These are phyloP conservation scores for Cacoxenus indagator DNA, from an alignment of 2,888 invertebrate genomes.

Conservation along the genomic window DNA sequence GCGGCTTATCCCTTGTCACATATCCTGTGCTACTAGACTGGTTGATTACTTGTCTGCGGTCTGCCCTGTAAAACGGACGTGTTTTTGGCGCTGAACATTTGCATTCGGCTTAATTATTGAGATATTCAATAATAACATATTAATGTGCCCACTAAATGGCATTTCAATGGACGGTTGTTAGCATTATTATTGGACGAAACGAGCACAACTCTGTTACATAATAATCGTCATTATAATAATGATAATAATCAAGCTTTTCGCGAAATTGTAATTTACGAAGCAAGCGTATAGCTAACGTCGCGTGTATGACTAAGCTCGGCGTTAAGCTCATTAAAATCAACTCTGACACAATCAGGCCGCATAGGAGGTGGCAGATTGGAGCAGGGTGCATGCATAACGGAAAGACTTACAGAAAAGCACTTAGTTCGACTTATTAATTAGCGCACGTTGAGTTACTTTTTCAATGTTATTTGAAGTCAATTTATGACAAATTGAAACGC, in stretches of 20 bases:
- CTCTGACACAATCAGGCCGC: background rate
- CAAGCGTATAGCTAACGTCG: no score
- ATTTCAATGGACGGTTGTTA: background rate
- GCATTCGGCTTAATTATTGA: slow-evolving; percentile 13
- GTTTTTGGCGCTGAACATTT: slow-evolving; percentile 12
- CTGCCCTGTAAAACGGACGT: slow-evolving; percentile 1
- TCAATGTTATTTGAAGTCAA: no score
- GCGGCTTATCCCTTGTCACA: no score
- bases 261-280: background rate
- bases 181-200: background rate
- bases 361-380: background rate
- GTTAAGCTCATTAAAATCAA: background rate
- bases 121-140: slow-evolving; percentile 26
- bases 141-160: slow-evolving; percentile 18
- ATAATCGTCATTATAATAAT: background rate
- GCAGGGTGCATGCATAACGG: background rate
- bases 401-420: background rate
- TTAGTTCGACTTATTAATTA: background rate
- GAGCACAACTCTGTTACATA: background rate
- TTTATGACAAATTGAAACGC: background rate
- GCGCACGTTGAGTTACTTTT: background rate
- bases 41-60: slow-evolving; percentile 3
- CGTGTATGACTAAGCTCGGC: background rate
- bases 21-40: no score
- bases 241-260: background rate